Base-by-base conservation (phyloP, 2,113 vertebrate genomes). In the Microcebus tavaratra region DNA sequence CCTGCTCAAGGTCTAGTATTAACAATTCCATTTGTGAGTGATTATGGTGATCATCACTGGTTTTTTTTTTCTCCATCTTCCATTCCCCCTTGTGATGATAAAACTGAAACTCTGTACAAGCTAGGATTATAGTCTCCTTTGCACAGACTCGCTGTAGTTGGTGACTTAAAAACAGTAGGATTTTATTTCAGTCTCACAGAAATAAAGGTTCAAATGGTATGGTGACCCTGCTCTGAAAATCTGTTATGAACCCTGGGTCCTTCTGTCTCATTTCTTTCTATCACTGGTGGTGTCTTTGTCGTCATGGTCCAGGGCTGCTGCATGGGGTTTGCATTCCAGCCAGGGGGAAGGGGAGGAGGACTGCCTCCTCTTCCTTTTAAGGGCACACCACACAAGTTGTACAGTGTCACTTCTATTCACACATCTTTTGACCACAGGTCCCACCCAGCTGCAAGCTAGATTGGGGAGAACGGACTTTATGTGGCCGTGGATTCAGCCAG, bases 131-230 rank as follows among this genome's bases (percentile, higher is more conserved):
- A 17, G 61, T 48, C 61, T 80, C 42, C 73, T 92, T 48, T 45
- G n/a, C 18, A 12, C 0, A 25, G 15, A n/a, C 3, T 14, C 17
- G 31, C 12, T 17, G 2, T 17, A 42, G 48, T 34, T 8, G 39
- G 25, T 80, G 72, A 48, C 59, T 59, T 70, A 50, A 61, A 55
- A 86, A 88, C 53, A 61, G n/a, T 4, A 14, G 29, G 29, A 94
- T 65, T 67, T 78, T 68, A 85, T 90, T 94, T 92, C 29, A 15
- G 61, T n/a, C 7, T 85, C 70, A 61, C 18, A 75, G 92, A 90
- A 29, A 53, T 55, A 12, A 6, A 63, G 36, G 14, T 48, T 39
- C 31, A 55, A n/a, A 55, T 31, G 6, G 9, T 7, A 39, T 6
- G 25, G 31, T 29, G 18, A 6, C 13, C 27, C 23, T 86, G 80